A percentile compares a stretch with the other conserved stretches of the same genome.
Evolutionary conservation across 2,888 invertebrate genomes (phyloP).

Genomic region (Oscheius sp.): DNA sequence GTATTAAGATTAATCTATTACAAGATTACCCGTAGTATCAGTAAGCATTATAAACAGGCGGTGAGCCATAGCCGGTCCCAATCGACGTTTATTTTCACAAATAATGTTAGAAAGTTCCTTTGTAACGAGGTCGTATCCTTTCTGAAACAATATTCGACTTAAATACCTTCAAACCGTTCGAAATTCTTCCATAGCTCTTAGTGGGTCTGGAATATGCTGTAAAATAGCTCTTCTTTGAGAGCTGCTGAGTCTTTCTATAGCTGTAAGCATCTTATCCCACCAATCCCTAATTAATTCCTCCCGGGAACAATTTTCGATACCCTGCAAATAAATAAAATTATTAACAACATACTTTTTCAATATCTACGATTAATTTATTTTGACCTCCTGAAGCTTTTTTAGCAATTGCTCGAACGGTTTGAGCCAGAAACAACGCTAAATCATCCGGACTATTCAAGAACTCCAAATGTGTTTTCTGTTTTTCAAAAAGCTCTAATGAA

Average conservation of each 20-base stretch:
- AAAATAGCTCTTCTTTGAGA: slow-evolving; percentile 43
- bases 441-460: slow-evolving; percentile 3
- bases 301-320: slow-evolving; percentile 32
- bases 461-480: slow-evolving; percentile 36
- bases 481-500: slow-evolving; percentile 35
- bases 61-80: slow-evolving; percentile 49
- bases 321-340: slow-evolving; percentile 9
- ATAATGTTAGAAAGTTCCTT: slow-evolving; percentile 37
- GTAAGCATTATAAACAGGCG: slow-evolving; percentile 44
- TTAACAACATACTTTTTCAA: neutral
- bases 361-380: slow-evolving; percentile 12
- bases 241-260: slow-evolving; percentile 38
- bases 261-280: slow-evolving; percentile 49
- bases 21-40: slow-evolving; percentile 38
- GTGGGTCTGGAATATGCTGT: slow-evolving; percentile 40
- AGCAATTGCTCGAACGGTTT: slow-evolving; percentile 1
- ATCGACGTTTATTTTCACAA: slow-evolving; percentile 40
- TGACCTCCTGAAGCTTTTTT: slow-evolving; percentile 2
- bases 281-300: slow-evolving; percentile 41
- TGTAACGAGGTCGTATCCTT: slow-evolving; percentile 38
- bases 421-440: slow-evolving; percentile 26
- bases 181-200: slow-evolving; percentile 13
- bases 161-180: neutral
- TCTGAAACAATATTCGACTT: slow-evolving; percentile 25
- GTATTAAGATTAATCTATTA: slow-evolving; percentile 41